phyloP scores from a whole-genome alignment of 2,888 invertebrate genomes.

The Pseudolycoriella hygida region DNA sequence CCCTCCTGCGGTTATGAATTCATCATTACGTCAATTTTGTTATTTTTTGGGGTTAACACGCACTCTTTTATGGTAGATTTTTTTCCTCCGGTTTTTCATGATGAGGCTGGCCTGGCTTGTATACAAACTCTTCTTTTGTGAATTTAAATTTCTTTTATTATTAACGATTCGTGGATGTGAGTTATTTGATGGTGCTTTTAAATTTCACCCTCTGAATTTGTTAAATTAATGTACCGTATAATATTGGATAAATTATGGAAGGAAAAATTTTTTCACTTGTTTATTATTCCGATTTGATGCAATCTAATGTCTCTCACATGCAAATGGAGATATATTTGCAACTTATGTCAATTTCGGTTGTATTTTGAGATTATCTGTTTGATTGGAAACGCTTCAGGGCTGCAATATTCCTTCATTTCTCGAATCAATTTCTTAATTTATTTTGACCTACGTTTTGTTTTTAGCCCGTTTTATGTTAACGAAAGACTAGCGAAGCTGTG shows the following conservation, averaged over 20 bases:
- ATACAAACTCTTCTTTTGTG: too few relatives aligned
- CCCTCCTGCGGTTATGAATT: conserved; percentile 7
- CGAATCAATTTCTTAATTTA: too few relatives aligned
- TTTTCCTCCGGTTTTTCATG: neutral
- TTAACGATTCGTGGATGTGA: neutral
- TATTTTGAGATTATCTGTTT: too few relatives aligned
- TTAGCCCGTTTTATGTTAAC: too few relatives aligned
- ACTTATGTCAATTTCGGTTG: too few relatives aligned
- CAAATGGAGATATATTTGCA: too few relatives aligned
- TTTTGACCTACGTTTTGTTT: too few relatives aligned
- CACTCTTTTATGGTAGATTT: neutral
- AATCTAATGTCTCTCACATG: too few relatives aligned
- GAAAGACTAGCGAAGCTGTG: too few relatives aligned
- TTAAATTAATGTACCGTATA: conserved; percentile 7
- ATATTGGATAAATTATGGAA: conserved; percentile 6
- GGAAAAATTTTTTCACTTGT: conserved; percentile 2
- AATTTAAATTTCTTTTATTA: neutral
- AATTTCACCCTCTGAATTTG: conserved; percentile 6
- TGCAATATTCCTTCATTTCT: too few relatives aligned
- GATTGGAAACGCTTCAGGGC: too few relatives aligned
- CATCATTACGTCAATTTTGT: conserved; percentile 7
- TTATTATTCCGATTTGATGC: neutral
- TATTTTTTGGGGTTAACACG: neutral
- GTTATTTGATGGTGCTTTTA: neutral
- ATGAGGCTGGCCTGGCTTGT: neutral